Base-by-base conservation (phyloP, 2,113 vertebrate genomes). In the Numenius arquata region DNA sequence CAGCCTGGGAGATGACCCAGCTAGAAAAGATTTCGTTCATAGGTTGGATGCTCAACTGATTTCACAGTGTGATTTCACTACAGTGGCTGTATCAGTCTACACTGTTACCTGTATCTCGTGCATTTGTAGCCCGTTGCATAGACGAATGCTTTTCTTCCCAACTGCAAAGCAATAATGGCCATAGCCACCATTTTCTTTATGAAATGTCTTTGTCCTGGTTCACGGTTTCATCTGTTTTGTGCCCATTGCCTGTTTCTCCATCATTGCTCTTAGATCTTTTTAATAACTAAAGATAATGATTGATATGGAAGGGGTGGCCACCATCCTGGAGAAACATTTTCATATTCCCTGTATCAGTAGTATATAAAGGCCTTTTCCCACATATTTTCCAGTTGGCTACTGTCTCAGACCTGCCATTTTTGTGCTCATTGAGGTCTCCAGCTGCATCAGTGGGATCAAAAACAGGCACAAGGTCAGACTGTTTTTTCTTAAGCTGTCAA, bases 361-460 rank as follows among this genome's bases (percentile, higher is more conserved):
- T 7, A 11, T 16, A 3, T 45, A 66, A n/a, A 1, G 15, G 62
- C 61, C 26, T 50, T 58, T 89, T 77, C 65, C 70, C 76, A 59
- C 48, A 2, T 29, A 3, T 81, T 88, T 92, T 61, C 70, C 12
- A 3, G 38, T 48, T 48, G 78, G 67, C 67, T 68, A 25, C 78
- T 50, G 89, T n/a, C 85, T 93, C 90, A 26, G 76, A 89, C 68
- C 48, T 94, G 92, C 80, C 90, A 85, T 87, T 94, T 96, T 47
- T 61, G 66, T n/a, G 70, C 66, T 82, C 80, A 9, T 5, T 73
- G 43, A 75, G 73, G n/a, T 85, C 93, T 90, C 82, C 90, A 79
- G 95, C 90, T 92, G 89, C 77, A 87, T 14, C 77, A 59, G 92
- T 29, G 80, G 88, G 90, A 96, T 78, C 88, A 50, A 87, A 88